Evolutionary conservation across 2,113 vertebrate genomes (phyloP).

Genomic region (Neoarius graeffei): DNA sequence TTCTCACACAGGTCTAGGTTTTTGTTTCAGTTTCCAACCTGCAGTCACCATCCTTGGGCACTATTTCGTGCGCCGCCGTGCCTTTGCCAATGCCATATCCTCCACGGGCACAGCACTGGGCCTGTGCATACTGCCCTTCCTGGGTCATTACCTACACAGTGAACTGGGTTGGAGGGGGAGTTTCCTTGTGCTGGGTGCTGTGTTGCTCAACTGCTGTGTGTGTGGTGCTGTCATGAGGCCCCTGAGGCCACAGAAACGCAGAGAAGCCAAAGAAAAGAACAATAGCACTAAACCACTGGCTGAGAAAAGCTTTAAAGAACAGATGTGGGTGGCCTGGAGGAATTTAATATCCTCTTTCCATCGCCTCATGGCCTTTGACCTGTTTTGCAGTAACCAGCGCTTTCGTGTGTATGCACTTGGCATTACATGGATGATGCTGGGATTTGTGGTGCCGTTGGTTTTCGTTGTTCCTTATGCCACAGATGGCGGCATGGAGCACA

Average conservation of each 20-base stretch:
- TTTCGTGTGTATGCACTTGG: conserved; percentile 80
- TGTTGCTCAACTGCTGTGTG: conserved; percentile 87
- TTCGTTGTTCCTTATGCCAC: conserved; percentile 88
- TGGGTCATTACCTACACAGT: conserved; percentile 82
- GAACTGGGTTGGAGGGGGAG: conserved; percentile 89
- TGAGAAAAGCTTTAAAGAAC: conserved; percentile 21
- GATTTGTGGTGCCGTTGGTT: conserved; percentile 82
- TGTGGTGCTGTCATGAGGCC: conserved; percentile 91
- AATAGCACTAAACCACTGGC: conserved; percentile 36
- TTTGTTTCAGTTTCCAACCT: conserved; percentile 90
- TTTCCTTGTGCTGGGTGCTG: conserved; percentile 85
- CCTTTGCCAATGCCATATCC: conserved; percentile 84
- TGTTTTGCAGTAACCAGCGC: conserved; percentile 77
- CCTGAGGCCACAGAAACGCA: conserved; percentile 57
- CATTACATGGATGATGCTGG: conserved; percentile 85
- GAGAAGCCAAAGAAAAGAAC: conserved; percentile 55
- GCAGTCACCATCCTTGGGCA: conserved; percentile 83
- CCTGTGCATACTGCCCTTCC: conserved; percentile 79
- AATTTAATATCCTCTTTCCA: conserved; percentile 50
- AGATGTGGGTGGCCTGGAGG: background rate
- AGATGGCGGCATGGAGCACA: conserved; percentile 72
- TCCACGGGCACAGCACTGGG: conserved; percentile 86
- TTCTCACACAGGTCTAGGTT: conserved; percentile 81
- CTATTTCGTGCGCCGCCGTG: conserved; percentile 82
- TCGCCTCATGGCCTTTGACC: conserved; percentile 88